Evolutionary conservation across 2,888 invertebrate genomes (phyloP), one percentile per base, ranked within the genome.

Genomic region (Pseudococcus jackbeardsleyi): DNA sequence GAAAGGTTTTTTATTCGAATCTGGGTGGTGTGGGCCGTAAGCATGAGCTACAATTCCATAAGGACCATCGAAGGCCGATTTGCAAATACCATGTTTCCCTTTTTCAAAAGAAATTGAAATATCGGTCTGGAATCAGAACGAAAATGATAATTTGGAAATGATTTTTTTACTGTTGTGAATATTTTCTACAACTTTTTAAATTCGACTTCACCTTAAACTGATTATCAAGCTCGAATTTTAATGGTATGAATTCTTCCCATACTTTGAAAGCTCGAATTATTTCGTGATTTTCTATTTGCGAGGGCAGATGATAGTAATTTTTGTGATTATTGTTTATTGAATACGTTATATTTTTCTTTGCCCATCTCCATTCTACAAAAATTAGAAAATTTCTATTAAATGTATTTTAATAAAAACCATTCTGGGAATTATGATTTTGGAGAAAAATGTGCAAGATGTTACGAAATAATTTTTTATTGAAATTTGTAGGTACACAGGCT

Each of bases 11-110:
- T 19, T 48, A 46, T 7, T 7, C 48, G 26, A 15, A 17, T 48
- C 19, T 50, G 15, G n/a, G 15, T 17, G 26, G n/a, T 48, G n/a
- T 17, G 88, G 88, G 15, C 33, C 59, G 7, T 77, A n/a, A 19
- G 84, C 68, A 33, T 88, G 88, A 9, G 84, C 84, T 48, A 88
- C 4, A 68, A 72, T 17, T 46, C 59, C 59, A 1, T 22, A 22
- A 46, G 84, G 88, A 42, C 88, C 88, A 84, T 88, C 88, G 46
- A 88, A 88, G 12, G 84, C 9, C 22, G 82, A 82, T 82, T 19
- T 84, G 84, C 42, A 42, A 33, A 33, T 33, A 42, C 42, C 42
- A 39, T 88, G 88, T 59, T 46, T 39, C 9, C 42, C 33, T 50
- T 19, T 88, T 46, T 33, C 68, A 85, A 88, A 88, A 17, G 39